These are phyloP conservation scores for Stomatorhinus walkeri DNA, from an alignment of 2,797 vertebrate genomes.

Conservation along the genomic window DNA sequence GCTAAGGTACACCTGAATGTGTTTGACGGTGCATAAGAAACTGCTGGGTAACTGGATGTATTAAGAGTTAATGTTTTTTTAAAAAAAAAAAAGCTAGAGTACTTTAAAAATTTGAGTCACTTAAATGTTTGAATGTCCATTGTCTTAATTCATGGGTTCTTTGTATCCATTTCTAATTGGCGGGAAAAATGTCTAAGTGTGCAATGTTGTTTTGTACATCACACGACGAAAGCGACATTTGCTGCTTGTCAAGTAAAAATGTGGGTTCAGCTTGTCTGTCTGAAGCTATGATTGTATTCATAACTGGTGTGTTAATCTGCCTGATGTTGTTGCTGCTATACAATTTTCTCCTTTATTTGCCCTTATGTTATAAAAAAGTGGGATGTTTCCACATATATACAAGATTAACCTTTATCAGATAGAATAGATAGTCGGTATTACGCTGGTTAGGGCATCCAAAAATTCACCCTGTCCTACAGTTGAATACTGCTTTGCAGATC, in stretches of 20 bases:
- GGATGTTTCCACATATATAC: not conserved
- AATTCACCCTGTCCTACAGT: constrained; percentile 4
- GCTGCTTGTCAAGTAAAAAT: not conserved
- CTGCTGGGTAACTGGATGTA: not conserved
- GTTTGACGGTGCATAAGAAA: not conserved
- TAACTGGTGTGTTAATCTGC: constrained; percentile 17
- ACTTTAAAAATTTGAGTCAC: not conserved
- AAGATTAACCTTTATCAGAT: not conserved
- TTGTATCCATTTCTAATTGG: not conserved
- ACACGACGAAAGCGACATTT: not conserved
- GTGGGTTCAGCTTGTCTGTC: constrained; percentile 8
- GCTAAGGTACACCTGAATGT: not conserved
- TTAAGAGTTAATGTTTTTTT: not conserved
- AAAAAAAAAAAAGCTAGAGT: not conserved
- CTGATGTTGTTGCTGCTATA: constrained; percentile 20
- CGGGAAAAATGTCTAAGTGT: not conserved
- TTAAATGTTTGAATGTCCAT: not conserved
- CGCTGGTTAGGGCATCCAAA: constrained; percentile 1
- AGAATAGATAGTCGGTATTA: not conserved
- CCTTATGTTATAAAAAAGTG: not conserved
- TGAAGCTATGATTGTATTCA: constrained; percentile 26
- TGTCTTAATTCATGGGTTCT: not conserved
- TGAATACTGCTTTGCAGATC: not conserved
- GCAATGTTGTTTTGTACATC: constrained; percentile 5
- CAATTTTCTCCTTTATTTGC: not conserved